These are phyloP conservation scores for Streptopelia turtur DNA, from an alignment of 2,797 vertebrate species.

Conservation along the genomic window DNA sequence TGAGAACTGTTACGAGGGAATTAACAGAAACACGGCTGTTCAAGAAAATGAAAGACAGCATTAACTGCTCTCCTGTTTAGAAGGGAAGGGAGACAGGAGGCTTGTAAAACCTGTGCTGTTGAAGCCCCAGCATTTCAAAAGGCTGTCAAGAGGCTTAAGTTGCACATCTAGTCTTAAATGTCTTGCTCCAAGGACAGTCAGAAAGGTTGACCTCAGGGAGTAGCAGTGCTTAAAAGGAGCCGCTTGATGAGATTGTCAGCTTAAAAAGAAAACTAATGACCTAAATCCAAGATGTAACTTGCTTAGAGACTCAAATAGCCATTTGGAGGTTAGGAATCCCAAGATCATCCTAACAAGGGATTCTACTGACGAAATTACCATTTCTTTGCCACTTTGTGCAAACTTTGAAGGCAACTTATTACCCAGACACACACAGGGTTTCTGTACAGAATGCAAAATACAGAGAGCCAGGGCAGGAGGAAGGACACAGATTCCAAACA, in stretches of 20 bases:
- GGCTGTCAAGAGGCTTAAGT: neutral
- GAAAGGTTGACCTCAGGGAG: slow-evolving; percentile 12
- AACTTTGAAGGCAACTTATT: neutral
- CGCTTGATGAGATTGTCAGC: slow-evolving; percentile 36
- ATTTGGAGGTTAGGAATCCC: slow-evolving; percentile 11
- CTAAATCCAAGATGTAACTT: slow-evolving; percentile 35
- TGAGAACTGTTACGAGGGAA: neutral
- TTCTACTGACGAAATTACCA: neutral
- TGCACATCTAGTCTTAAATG: neutral
- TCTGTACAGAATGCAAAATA: neutral
- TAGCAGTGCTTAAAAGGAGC: slow-evolving; percentile 6
- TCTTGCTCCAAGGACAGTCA: slow-evolving; percentile 28
- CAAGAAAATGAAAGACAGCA: neutral
- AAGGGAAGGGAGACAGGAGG: neutral
- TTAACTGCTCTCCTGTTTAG: neutral
- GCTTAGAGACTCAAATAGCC: slow-evolving; percentile 9
- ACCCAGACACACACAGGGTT: rapidly evolving
- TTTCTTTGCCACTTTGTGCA: neutral
- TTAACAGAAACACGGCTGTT: neutral
- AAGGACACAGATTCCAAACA: neutral
- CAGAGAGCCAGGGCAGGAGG: neutral
- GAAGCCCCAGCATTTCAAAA: neutral
- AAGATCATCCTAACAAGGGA: neutral
- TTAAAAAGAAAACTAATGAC: slow-evolving; percentile 48
- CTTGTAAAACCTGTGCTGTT: neutral